Conservation (phyloP, 2,113 vertebrate species). For the Ageneiosus marmoratus region DNA sequence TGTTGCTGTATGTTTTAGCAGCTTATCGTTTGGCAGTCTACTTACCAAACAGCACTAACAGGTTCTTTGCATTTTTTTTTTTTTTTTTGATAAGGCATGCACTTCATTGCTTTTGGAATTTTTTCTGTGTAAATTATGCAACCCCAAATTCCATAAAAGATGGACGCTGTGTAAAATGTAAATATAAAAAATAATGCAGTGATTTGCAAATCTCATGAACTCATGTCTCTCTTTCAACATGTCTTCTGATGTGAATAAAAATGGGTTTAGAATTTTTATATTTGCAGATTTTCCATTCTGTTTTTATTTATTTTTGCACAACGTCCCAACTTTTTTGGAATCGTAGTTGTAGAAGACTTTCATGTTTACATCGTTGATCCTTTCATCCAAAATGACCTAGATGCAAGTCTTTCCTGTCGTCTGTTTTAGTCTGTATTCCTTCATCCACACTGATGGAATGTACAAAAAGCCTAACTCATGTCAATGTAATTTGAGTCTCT, state of each 20-base stretch:
- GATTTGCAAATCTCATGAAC: no score
- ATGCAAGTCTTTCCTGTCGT: neutral
- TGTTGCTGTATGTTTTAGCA: neutral
- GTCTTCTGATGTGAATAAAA: no score
- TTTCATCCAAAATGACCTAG: neutral
- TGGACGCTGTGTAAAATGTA: no score
- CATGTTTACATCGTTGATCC: neutral
- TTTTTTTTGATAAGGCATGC: no score
- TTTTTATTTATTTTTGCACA: neutral
- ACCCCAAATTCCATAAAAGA: no score
- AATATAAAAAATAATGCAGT: no score
- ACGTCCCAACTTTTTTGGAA: no score
- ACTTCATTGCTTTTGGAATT: no score
- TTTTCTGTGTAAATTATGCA: neutral
- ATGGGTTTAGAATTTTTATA: no score
- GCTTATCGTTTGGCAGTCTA: neutral
- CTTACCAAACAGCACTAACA: neutral
- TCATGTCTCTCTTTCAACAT: no score
- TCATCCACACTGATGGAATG: neutral
- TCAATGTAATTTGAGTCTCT: constrained; percentile 23
- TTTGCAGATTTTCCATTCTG: no score
- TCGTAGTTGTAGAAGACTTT: neutral
- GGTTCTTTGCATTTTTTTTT: no score
- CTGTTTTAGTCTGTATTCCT: neutral
- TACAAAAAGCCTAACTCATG: neutral